phyloP scores from a whole-genome alignment of 2,888 invertebrate species.

The Erebia aethiops region DNA sequence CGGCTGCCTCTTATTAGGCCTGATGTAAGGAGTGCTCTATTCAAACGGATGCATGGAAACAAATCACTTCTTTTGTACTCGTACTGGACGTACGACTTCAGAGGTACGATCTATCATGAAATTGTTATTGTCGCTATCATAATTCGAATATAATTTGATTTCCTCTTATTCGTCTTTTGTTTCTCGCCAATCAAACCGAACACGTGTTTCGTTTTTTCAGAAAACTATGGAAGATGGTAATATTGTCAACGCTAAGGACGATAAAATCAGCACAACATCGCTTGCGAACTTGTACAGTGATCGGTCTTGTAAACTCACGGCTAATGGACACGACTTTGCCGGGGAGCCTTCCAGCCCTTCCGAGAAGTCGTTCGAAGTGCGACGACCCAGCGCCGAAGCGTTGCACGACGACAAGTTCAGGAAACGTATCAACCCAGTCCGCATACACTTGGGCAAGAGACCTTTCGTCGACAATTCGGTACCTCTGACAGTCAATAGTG shows the following conservation, averaged over 20 bases:
- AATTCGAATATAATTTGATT: slow-evolving; percentile 69
- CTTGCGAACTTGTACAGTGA: slow-evolving; percentile 67
- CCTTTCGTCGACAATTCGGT: slow-evolving; percentile 76
- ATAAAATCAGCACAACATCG: slow-evolving; percentile 65
- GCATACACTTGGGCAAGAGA: slow-evolving; percentile 76
- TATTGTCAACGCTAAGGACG: slow-evolving; percentile 71
- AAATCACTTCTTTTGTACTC: slow-evolving; percentile 76
- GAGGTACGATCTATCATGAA: slow-evolving; percentile 64
- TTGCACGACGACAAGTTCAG: slow-evolving; percentile 63
- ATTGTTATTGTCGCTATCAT: slow-evolving; percentile 60
- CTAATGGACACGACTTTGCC: slow-evolving; percentile 69
- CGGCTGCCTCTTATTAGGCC: slow-evolving; percentile 79
- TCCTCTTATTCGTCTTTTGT: slow-evolving; percentile 79
- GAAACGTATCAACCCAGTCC: slow-evolving; percentile 74
- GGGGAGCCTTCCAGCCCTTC: slow-evolving; percentile 47
- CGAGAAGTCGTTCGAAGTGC: slow-evolving; percentile 51
- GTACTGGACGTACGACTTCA: slow-evolving; percentile 82
- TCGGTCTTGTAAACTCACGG: slow-evolving; percentile 64
- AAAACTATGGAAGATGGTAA: slow-evolving; percentile 84
- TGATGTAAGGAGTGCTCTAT: slow-evolving; percentile 76
- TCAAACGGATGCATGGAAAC: slow-evolving; percentile 79
- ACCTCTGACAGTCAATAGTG: slow-evolving; percentile 55
- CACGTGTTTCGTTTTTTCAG: slow-evolving; percentile 76
- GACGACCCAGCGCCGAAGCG: slow-evolving; percentile 55
- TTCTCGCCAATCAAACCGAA: slow-evolving; percentile 66